These are phyloP conservation scores for Pseudolaguvia tuberculata DNA, from an alignment of 2,113 vertebrate species.

Conservation along the genomic window DNA sequence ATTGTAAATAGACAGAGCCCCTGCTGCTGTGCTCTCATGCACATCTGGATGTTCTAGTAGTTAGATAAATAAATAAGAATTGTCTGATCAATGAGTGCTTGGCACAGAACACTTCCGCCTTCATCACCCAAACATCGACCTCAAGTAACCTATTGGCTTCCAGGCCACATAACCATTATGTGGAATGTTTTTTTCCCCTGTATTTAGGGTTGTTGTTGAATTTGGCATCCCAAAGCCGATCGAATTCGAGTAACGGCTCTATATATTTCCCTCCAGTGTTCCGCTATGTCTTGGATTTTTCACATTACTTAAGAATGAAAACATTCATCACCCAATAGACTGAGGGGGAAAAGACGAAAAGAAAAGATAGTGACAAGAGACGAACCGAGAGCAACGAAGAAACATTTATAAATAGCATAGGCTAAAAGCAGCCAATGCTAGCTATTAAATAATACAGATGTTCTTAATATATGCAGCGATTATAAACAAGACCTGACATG, in stretches of 20 bases:
- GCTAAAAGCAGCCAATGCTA: not conserved
- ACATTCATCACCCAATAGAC: not conserved
- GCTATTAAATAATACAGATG: not conserved
- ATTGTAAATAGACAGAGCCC: no score
- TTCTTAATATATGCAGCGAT: not conserved
- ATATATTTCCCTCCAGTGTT: constrained; percentile 8
- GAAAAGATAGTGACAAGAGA: not conserved
- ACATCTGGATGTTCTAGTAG: not conserved
- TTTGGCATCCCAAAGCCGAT: not conserved
- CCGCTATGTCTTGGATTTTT: constrained; percentile 11
- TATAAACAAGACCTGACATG: not conserved
- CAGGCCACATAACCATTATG: not conserved
- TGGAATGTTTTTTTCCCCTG: not conserved
- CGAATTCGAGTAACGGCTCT: not conserved
- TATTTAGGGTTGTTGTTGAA: not conserved
- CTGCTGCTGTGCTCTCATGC: not conserved
- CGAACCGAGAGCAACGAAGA: not conserved
- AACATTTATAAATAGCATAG: constrained; percentile 4
- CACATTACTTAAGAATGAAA: constrained; percentile 1
- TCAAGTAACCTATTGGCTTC: no score
- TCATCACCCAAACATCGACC: not conserved
- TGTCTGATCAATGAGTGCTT: not conserved
- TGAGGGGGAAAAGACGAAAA: constrained; percentile 1
- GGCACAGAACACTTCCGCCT: not conserved
- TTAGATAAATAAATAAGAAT: not conserved